phyloP scores from a whole-genome alignment of 2,888 invertebrate species.

The Lepidonotus clava region DNA sequence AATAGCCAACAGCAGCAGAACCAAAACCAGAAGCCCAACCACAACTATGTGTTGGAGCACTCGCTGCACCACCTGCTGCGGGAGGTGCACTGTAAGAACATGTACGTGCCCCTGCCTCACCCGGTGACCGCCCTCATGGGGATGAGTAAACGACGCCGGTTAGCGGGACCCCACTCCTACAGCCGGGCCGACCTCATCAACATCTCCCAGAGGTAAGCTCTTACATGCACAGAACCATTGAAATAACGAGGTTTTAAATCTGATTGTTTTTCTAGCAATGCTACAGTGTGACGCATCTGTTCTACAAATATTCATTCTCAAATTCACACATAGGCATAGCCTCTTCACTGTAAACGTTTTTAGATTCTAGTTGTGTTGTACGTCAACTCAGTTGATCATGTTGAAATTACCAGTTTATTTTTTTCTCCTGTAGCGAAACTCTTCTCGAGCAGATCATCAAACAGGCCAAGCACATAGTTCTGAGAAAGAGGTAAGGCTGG shows the following conservation, averaged over 20 bases:
- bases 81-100: constrained; percentile 94
- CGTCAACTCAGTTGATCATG: too few species aligned
- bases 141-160: constrained; percentile 92
- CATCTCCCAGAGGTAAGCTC: constrained; percentile 87
- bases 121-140: constrained; percentile 96
- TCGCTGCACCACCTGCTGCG: constrained; percentile 95
- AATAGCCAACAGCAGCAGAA: neutral
- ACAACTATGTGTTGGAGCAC: constrained; percentile 98
- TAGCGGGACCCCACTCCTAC: constrained; percentile 95
- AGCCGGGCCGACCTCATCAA: constrained; percentile 92
- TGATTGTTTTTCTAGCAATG: too few species aligned
- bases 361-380: too few species aligned
- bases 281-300: neutral
- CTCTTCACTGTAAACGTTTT: too few species aligned
- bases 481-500: constrained; percentile 60
- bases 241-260: too few species aligned
- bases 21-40: constrained; percentile 83
- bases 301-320: neutral
- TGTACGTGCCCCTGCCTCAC: constrained; percentile 96
- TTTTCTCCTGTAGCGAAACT: constrained; percentile 85
- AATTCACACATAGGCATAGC: too few species aligned
- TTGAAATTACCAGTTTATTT: too few species aligned
- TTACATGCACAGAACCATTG: neutral
- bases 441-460: constrained; percentile 97
- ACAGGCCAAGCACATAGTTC: constrained; percentile 90